These are phyloP conservation scores for Brachylomia viminalis DNA, from an alignment of 2,888 invertebrate species.

Conservation along the genomic window DNA sequence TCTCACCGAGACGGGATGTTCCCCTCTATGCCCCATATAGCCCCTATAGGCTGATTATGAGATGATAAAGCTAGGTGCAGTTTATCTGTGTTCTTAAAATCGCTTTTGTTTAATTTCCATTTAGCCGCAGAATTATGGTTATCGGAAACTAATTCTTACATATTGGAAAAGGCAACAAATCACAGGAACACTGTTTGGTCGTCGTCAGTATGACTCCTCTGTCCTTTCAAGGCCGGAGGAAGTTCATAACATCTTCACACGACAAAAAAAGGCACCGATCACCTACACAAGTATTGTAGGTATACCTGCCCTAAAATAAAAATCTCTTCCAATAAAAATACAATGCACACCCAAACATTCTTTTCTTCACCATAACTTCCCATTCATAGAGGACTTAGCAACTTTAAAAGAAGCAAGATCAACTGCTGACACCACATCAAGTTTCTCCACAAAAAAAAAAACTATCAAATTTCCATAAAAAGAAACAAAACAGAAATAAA, in stretches of 20 bases:
- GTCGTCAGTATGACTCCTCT: too few species aligned
- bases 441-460: constrained; percentile 14
- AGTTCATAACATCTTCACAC: background rate
- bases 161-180: background rate
- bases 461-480: constrained; percentile 1
- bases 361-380: background rate
- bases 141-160: background rate
- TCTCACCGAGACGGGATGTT: too few species aligned
- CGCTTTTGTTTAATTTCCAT: background rate
- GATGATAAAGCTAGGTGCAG: background rate
- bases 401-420: background rate
- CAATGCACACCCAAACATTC: background rate
- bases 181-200: too few species aligned
- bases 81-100: background rate
- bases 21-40: too few species aligned
- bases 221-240: too few species aligned
- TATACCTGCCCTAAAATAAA: background rate
- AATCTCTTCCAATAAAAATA: background rate
- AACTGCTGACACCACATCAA: background rate
- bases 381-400: background rate
- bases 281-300: too few species aligned
- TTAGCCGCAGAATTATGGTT: background rate
- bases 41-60: too few species aligned
- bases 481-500: constrained; percentile 6
- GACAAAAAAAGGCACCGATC: background rate